Evolutionary conservation across 2,797 vertebrate species (phyloP).

Genomic region (Esox lucius): DNA sequence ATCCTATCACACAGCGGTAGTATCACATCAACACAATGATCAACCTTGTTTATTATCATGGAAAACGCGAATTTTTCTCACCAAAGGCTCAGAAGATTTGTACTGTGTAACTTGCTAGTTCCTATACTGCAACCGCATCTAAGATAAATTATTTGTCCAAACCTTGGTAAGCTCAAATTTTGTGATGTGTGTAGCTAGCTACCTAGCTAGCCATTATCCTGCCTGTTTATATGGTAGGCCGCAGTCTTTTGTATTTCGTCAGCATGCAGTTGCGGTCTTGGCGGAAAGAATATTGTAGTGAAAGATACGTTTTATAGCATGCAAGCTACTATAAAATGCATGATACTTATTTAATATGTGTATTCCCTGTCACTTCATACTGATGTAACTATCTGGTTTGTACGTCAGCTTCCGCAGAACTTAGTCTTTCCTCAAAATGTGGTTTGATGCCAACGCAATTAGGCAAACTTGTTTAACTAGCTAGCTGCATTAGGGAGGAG

Average conservation of each 20-base stretch:
- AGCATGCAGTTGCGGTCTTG: conserved; percentile 57
- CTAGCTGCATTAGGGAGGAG: not conserved
- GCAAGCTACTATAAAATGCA: not conserved
- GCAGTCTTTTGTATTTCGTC: conserved; percentile 64
- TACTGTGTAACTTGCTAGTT: conserved; percentile 17
- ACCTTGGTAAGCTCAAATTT: conserved; percentile 46
- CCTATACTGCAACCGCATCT: conserved; percentile 6
- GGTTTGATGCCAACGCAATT: conserved; percentile 9
- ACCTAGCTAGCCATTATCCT: conserved; percentile 12
- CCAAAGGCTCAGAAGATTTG: conserved; percentile 12
- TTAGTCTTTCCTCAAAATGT: conserved; percentile 4
- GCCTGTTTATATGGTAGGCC: conserved; percentile 58
- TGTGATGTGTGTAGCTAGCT: conserved; percentile 11
- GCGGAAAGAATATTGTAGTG: conserved; percentile 44
- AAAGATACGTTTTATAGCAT: conserved; percentile 33
- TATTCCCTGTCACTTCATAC: not conserved
- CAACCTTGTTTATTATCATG: conserved; percentile 38
- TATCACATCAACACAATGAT: conserved; percentile 75
- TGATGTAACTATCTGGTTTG: conserved; percentile 23
- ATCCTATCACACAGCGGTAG: conserved; percentile 29
- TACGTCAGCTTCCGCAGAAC: conserved; percentile 63
- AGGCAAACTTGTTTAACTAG: conserved; percentile 16
- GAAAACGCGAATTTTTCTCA: conserved; percentile 31
- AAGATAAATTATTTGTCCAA: conserved; percentile 3
- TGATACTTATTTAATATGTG: not conserved